These are phyloP conservation scores for Lordiphosa collinella DNA, from an alignment of 1,140 invertebrate genomes.

Conservation along the genomic window DNA sequence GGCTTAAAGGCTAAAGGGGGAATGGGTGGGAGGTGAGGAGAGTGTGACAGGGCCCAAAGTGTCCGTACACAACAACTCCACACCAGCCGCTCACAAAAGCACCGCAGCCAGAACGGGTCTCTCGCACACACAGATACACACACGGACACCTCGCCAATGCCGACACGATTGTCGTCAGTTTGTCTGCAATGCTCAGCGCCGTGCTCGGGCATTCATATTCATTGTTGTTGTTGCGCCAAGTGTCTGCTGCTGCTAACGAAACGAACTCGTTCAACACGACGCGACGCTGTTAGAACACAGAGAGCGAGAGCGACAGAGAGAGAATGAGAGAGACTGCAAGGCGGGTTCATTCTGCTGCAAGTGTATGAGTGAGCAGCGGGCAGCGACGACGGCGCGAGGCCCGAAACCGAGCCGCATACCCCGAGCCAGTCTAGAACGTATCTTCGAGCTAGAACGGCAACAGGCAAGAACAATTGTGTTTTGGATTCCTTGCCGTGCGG, in stretches of 20 bases:
- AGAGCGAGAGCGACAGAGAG: too few species aligned
- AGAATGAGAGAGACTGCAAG: slow-evolving; percentile 12
- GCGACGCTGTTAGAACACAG: slow-evolving; percentile 13
- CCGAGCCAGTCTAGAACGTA: slow-evolving; percentile 73
- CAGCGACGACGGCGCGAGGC: slow-evolving; percentile 20
- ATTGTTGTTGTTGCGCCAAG: slow-evolving; percentile 18
- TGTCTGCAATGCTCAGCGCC: slow-evolving; percentile 69
- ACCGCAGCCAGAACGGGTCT: slow-evolving; percentile 36
- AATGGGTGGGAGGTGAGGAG: slow-evolving; percentile 24
- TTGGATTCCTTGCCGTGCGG: slow-evolving; percentile 77
- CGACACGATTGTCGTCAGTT: slow-evolving; percentile 69
- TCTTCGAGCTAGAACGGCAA: slow-evolving; percentile 72
- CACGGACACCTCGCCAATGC: slow-evolving; percentile 60
- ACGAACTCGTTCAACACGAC: slow-evolving; percentile 20
- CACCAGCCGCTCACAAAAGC: slow-evolving; percentile 44
- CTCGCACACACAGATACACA: slow-evolving; percentile 10
- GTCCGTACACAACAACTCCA: slow-evolving; percentile 52
- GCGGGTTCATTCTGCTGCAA: slow-evolving; percentile 17
- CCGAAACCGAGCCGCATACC: slow-evolving; percentile 9
- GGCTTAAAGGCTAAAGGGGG: not conserved
- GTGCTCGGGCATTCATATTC: slow-evolving; percentile 14
- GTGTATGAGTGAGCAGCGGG: slow-evolving; percentile 24
- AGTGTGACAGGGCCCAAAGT: slow-evolving; percentile 32
- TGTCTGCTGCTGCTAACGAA: slow-evolving; percentile 5
- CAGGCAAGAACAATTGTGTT: slow-evolving; percentile 77